Conservation (phyloP, 2,888 invertebrate species). For the Pteria penguin region DNA sequence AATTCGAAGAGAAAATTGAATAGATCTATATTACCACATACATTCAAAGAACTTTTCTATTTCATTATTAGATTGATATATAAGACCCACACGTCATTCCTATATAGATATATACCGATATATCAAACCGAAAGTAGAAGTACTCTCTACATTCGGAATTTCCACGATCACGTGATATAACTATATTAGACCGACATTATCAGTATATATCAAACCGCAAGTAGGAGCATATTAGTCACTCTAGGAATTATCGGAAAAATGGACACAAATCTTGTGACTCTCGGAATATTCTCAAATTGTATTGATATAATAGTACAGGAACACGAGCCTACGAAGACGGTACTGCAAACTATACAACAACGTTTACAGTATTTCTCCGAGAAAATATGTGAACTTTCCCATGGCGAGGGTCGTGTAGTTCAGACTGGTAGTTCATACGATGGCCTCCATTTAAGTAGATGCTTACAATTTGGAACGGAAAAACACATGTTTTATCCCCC, state of each 20-base stretch:
- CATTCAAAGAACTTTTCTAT: too few species aligned
- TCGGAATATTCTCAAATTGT: not conserved
- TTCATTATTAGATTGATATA: too few species aligned
- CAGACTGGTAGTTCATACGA: slow-evolving; percentile 29
- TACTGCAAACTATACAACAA: slow-evolving; percentile 5
- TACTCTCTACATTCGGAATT: too few species aligned
- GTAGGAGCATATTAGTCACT: too few species aligned
- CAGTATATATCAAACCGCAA: not conserved
- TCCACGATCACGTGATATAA: too few species aligned
- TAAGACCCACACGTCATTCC: too few species aligned
- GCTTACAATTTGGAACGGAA: not conserved
- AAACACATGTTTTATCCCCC: slow-evolving; percentile 12
- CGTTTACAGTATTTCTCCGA: slow-evolving; percentile 9
- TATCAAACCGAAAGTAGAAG: too few species aligned
- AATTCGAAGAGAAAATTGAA: too few species aligned
- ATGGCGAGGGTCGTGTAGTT: not conserved
- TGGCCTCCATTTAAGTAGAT: slow-evolving; percentile 12
- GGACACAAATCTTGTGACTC: not conserved
- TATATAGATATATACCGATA: too few species aligned
- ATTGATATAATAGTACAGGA: slow-evolving; percentile 5
- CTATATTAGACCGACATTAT: too few species aligned
- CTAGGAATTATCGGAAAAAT: not conserved
- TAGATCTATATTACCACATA: too few species aligned
- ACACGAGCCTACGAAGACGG: slow-evolving; percentile 30
- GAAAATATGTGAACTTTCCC: slow-evolving; percentile 3